phyloP scores from a whole-genome alignment of 2,888 invertebrate genomes.

The Phaedon cochleariae region DNA sequence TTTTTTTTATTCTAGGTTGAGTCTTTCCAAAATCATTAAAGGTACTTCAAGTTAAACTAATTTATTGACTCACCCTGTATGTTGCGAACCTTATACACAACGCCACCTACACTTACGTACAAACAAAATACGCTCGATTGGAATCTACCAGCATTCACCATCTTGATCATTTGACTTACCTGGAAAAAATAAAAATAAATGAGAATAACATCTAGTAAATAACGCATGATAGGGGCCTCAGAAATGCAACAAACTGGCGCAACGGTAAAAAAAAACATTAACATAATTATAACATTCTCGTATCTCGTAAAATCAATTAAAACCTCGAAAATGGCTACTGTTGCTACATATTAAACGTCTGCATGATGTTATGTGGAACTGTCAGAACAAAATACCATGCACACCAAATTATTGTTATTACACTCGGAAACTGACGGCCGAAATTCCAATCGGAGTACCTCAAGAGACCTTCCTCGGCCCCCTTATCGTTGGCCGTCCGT shows the following conservation, averaged over 20 bases:
- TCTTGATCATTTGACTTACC: slow-evolving; percentile 21
- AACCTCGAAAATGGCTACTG: slow-evolving; percentile 22
- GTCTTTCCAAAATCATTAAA: too few relatives aligned
- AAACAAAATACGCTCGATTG: too few relatives aligned
- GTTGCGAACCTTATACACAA: too few relatives aligned
- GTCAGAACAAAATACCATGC: slow-evolving; percentile 10
- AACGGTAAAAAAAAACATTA: slow-evolving; percentile 24
- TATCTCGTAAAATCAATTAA: slow-evolving; percentile 14
- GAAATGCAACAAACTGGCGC: slow-evolving; percentile 11
- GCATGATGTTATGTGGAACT: slow-evolving; percentile 2
- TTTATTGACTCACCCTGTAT: too few relatives aligned
- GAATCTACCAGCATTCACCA: not conserved
- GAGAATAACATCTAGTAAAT: slow-evolving; percentile 18
- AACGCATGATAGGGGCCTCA: slow-evolving; percentile 3
- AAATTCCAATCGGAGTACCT: not conserved
- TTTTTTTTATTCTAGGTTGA: too few relatives aligned
- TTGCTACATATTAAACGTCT: slow-evolving; percentile 20
- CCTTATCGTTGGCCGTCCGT: not conserved
- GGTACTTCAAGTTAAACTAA: too few relatives aligned
- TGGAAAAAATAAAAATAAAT: slow-evolving; percentile 27
- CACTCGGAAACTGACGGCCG: not conserved
- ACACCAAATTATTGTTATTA: not conserved
- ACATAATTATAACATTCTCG: slow-evolving; percentile 21
- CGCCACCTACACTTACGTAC: too few relatives aligned
- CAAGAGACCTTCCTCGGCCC: not conserved